Evolutionary conservation across 35 echinoderm and acorn worm species (phyloP).

Genomic region (Acanthaster planci): DNA sequence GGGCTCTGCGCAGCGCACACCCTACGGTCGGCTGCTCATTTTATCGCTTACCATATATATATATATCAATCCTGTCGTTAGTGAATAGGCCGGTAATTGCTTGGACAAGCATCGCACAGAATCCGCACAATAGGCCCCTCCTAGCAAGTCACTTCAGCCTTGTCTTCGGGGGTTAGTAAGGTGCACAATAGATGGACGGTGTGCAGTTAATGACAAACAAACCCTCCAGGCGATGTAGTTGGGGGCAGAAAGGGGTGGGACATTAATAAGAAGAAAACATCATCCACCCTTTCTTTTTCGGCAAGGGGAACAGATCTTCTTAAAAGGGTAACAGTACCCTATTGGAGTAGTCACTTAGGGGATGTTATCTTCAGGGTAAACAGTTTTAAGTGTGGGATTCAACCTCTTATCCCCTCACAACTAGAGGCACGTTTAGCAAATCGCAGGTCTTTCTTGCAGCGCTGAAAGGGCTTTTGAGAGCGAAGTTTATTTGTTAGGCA

Average conservation of each 20-base stretch:
- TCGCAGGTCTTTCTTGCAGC: too few relatives aligned
- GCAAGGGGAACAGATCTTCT: not conserved
- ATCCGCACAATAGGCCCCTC: not conserved
- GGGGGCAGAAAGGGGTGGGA: not conserved
- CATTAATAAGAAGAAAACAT: slow-evolving; percentile 3
- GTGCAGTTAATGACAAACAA: slow-evolving; percentile 24
- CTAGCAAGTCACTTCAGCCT: too few relatives aligned
- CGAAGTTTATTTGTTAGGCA: too few relatives aligned
- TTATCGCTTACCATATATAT: not conserved
- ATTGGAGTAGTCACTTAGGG: not conserved
- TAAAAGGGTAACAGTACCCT: not conserved
- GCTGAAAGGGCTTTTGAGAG: too few relatives aligned
- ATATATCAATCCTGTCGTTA: too few relatives aligned
- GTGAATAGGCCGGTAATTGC: not conserved
- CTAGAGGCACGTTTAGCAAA: too few relatives aligned
- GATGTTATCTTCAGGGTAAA: not conserved
- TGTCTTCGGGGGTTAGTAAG: not conserved
- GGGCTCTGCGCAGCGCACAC: too few relatives aligned
- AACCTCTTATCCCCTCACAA: too few relatives aligned
- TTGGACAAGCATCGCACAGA: not conserved
- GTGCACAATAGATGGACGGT: not conserved
- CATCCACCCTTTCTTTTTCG: not conserved
- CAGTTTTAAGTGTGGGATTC: not conserved
- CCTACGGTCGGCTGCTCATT: not conserved
- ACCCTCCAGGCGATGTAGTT: not conserved